Evolutionary conservation across 2,797 vertebrate genomes (phyloP).

Genomic region (Rhinoraja longicauda): DNA sequence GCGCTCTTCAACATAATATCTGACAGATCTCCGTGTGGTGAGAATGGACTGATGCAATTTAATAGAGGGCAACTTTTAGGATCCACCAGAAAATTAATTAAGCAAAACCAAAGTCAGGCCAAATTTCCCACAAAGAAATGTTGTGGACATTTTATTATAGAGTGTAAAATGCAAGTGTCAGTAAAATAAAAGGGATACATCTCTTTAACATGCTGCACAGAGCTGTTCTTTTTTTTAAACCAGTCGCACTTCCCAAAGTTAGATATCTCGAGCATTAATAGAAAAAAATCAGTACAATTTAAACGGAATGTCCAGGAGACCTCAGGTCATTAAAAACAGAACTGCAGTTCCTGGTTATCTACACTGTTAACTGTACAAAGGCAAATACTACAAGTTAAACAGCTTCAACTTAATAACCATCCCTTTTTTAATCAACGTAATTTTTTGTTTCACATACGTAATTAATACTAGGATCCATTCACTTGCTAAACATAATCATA

Average conservation of each 20-base stretch:
- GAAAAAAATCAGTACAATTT: conserved; percentile 58
- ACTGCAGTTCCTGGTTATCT: conserved; percentile 69
- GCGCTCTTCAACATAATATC: not conserved
- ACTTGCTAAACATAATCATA: conserved; percentile 63
- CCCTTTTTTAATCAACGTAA: conserved; percentile 88
- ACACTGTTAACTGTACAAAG: conserved; percentile 94
- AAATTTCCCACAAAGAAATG: conserved; percentile 55
- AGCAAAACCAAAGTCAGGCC: conserved; percentile 33
- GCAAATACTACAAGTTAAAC: conserved; percentile 85
- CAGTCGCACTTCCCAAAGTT: conserved; percentile 60
- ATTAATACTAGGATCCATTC: conserved; percentile 94
- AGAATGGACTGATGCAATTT: not conserved
- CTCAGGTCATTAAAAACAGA: conserved; percentile 65
- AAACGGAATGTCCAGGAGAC: conserved; percentile 65
- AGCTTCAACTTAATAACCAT: conserved; percentile 84
- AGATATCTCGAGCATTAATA: conserved; percentile 69
- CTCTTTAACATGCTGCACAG: conserved; percentile 60
- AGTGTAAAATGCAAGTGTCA: conserved; percentile 78
- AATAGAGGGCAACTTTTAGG: not conserved
- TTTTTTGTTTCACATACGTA: conserved; percentile 66
- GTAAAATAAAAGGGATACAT: conserved; percentile 77
- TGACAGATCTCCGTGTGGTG: not conserved
- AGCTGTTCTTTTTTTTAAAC: conserved; percentile 50
- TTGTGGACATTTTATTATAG: conserved; percentile 82
- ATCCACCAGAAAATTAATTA: conserved; percentile 9